These are phyloP conservation scores for Fratercula arctica DNA, from an alignment of 2,797 vertebrate genomes.

Conservation along the genomic window DNA sequence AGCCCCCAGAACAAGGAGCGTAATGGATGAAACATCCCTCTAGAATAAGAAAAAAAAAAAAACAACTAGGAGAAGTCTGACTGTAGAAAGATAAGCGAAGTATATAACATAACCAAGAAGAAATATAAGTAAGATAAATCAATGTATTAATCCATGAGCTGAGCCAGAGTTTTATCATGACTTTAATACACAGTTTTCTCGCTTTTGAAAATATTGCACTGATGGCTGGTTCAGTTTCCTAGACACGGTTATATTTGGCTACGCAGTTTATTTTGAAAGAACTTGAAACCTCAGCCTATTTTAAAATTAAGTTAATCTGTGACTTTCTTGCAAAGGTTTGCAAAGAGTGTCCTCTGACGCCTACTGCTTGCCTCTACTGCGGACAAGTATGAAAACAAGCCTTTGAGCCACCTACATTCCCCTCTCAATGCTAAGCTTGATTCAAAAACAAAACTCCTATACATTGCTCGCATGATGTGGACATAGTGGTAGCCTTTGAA, in stretches of 20 bases:
- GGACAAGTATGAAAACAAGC: conserved; percentile 23
- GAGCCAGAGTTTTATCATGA: neutral
- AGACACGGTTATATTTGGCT: neutral
- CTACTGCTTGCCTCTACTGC: neutral
- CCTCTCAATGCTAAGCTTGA: neutral
- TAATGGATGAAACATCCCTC: neutral
- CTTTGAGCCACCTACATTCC: neutral
- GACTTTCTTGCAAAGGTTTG: neutral
- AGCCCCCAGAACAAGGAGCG: neutral
- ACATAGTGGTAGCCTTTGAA: neutral
- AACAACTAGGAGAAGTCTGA: neutral
- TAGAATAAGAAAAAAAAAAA: neutral
- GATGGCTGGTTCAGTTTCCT: neutral
- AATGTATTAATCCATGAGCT: neutral
- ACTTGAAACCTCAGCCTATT: neutral
- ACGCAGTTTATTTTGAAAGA: conserved; percentile 14
- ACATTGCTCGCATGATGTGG: neutral
- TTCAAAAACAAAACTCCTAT: neutral
- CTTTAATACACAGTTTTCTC: neutral
- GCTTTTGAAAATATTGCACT: neutral
- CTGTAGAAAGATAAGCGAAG: neutral
- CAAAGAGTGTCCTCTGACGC: neutral
- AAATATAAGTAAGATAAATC: neutral
- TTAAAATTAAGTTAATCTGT: neutral
- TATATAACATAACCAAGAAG: neutral